phyloP scores from a whole-genome alignment of 2,113 vertebrate species.

The Pithys albifrons region DNA sequence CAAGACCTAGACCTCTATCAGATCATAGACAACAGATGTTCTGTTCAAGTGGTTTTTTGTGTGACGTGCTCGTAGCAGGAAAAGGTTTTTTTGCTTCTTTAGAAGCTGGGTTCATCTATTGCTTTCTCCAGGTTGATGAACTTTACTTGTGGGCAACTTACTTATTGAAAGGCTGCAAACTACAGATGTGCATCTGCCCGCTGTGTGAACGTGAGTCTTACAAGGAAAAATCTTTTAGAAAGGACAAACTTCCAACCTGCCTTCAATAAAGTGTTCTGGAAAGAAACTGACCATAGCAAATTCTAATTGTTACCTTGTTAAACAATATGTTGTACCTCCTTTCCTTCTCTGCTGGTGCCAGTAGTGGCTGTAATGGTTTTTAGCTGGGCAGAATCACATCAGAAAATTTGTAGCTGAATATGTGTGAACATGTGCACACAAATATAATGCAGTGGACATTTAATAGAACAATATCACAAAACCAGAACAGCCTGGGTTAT shows the following conservation, averaged over 20 bases:
- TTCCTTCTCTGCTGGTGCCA: background rate
- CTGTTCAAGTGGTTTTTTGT: background rate
- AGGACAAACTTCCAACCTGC: background rate
- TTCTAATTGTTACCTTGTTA: background rate
- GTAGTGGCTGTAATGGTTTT: background rate
- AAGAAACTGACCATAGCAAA: background rate
- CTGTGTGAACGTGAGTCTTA: background rate
- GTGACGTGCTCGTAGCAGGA: background rate
- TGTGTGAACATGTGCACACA: background rate
- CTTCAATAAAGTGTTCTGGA: background rate
- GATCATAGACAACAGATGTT: conserved; percentile 30
- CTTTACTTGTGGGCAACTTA: background rate
- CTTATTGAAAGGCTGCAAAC: background rate
- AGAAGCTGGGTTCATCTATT: background rate
- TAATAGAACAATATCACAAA: background rate
- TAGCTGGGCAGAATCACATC: background rate
- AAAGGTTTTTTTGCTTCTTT: background rate
- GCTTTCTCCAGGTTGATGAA: background rate
- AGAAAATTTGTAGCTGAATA: background rate
- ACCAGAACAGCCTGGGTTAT: background rate
- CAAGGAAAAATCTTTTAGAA: background rate
- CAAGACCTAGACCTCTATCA: background rate
- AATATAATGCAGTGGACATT: background rate
- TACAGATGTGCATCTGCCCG: background rate
- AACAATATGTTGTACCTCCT: background rate